These are phyloP conservation scores for Stegostoma tigrinum DNA, from an alignment of 2,113 vertebrate genomes.

Conservation along the genomic window DNA sequence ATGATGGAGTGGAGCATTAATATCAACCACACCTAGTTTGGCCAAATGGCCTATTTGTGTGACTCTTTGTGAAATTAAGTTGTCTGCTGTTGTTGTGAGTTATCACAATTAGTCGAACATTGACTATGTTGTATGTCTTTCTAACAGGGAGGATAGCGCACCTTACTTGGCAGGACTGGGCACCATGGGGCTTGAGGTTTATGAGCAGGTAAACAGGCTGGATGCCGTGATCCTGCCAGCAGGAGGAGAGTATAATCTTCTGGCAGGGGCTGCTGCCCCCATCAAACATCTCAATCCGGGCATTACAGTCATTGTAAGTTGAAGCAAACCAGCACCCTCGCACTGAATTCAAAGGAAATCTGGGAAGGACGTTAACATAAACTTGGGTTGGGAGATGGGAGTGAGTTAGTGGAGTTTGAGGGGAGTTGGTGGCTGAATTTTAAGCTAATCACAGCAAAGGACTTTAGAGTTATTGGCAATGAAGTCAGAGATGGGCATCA, in stretches of 20 bases:
- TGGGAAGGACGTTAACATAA: neutral
- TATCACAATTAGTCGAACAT: neutral
- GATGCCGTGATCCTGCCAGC: slow-evolving; percentile 76
- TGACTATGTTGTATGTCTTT: slow-evolving; percentile 20
- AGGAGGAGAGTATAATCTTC: slow-evolving; percentile 67
- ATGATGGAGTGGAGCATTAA: too few species aligned
- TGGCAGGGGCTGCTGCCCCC: slow-evolving; percentile 71
- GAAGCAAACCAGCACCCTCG: neutral
- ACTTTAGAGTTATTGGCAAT: neutral
- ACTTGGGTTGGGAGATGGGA: neutral
- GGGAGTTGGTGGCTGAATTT: neutral
- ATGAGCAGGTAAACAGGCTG: slow-evolving; percentile 74
- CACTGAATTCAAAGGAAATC: neutral
- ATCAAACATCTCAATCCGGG: slow-evolving; percentile 76
- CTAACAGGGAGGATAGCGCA: slow-evolving; percentile 63
- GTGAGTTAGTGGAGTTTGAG: neutral
- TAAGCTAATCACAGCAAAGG: neutral
- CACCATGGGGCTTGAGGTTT: slow-evolving; percentile 76
- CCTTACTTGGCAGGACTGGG: slow-evolving; percentile 76
- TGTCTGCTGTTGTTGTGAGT: neutral
- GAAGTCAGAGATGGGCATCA: neutral
- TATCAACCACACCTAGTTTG: too few species aligned
- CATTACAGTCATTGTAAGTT: slow-evolving; percentile 74
- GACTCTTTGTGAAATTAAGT: too few species aligned
- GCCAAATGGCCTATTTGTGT: too few species aligned